Conservation (phyloP, 2,888 invertebrate genomes). For the Amblyteles armatorius region DNA sequence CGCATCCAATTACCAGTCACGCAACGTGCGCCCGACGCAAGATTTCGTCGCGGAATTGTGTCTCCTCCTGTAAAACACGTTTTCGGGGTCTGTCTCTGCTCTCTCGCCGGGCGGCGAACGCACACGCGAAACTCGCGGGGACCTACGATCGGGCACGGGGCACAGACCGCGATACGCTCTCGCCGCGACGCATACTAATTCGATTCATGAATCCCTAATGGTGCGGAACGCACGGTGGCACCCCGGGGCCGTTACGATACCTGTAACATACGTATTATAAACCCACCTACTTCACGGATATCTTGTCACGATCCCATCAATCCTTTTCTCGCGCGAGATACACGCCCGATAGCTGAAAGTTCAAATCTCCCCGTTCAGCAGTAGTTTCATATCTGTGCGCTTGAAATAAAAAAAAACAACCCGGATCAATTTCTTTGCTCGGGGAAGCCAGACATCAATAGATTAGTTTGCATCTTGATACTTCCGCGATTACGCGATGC, state of each 20-base stretch:
- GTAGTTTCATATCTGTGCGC: neutral
- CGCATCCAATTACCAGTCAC: conserved; percentile 76
- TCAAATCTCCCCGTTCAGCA: neutral
- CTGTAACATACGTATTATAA: conserved; percentile 8
- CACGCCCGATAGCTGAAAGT: conserved; percentile 2
- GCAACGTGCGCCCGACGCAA: conserved; percentile 69
- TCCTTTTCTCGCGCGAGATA: conserved; percentile 3
- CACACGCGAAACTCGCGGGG: conserved; percentile 43
- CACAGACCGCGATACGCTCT: conserved; percentile 45
- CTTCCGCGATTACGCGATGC: too few relatives aligned
- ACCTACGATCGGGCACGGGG: conserved; percentile 24
- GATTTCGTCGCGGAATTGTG: conserved; percentile 67
- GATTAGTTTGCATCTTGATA: neutral
- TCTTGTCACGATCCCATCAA: neutral
- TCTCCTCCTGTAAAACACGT: conserved; percentile 72
- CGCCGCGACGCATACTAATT: conserved; percentile 73
- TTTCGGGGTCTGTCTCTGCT: conserved; percentile 67
- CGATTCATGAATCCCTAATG: conserved; percentile 73
- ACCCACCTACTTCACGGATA: conserved; percentile 6
- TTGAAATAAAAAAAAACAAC: neutral
- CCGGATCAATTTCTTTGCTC: neutral
- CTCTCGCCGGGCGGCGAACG: conserved; percentile 29
- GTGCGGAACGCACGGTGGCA: conserved; percentile 38
- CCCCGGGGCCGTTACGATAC: conserved; percentile 34
- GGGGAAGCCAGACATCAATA: neutral